A percentile compares a stretch with the other conserved stretches of the same genome.
phyloP scores from a whole-genome alignment of 2,888 invertebrate species.

The Axea sp. region DNA sequence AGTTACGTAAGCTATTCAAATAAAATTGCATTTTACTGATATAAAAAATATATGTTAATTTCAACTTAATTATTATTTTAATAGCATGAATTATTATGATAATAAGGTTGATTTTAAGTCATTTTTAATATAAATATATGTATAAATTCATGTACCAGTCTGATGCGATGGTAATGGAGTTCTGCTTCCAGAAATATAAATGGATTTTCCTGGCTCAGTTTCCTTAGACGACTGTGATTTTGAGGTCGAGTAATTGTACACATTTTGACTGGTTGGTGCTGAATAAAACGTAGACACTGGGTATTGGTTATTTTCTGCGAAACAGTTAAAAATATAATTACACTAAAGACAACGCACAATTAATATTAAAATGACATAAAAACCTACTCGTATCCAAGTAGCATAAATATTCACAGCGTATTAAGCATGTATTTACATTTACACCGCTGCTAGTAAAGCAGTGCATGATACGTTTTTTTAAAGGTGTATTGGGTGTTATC shows the following conservation, averaged over 20 bases:
- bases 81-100: no score
- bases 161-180: constrained; percentile 72
- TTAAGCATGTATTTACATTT: constrained; percentile 39
- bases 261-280: constrained; percentile 74
- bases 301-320: constrained; percentile 77
- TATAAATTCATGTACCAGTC: no score
- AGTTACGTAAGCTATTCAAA: constrained; percentile 73
- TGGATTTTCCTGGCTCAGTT: constrained; percentile 73
- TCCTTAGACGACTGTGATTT: constrained; percentile 74
- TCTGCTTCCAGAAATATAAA: constrained; percentile 74
- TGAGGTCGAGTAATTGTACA: constrained; percentile 77
- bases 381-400: constrained; percentile 38
- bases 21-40: no score
- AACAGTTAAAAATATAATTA: constrained; percentile 11
- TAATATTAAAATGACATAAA: not conserved
- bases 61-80: no score
- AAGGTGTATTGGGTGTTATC: constrained; percentile 33
- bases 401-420: constrained; percentile 45
- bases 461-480: constrained; percentile 31
- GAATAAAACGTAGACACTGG: constrained; percentile 78
- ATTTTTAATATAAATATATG: no score
- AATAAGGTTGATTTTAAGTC: no score
- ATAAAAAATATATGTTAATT: no score
- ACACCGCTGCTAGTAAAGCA: constrained; percentile 54
- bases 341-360: not conserved